phyloP scores from a whole-genome alignment of 2,888 invertebrate genomes.

The Nemurella pictetii region DNA sequence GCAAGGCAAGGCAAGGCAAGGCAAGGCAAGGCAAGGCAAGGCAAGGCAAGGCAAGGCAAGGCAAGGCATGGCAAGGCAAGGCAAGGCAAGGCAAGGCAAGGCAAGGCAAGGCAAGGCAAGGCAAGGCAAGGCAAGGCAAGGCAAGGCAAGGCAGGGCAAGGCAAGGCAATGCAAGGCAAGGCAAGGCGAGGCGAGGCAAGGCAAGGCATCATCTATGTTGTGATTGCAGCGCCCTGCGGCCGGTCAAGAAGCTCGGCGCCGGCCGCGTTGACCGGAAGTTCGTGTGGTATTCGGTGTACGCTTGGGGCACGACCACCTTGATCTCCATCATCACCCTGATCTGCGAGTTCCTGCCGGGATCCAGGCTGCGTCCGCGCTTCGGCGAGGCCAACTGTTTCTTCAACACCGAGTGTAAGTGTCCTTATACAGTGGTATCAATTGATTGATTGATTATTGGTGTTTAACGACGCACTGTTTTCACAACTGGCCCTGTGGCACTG shows the following conservation, averaged over 20 bases:
- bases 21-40: too few relatives aligned
- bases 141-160: too few relatives aligned
- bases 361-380: conserved; percentile 43
- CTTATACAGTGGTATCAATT: too few relatives aligned
- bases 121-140: too few relatives aligned
- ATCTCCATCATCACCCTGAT: conserved; percentile 42
- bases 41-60: not conserved
- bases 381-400: conserved; percentile 45
- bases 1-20: too few relatives aligned
- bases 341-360: conserved; percentile 39
- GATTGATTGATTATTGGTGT: too few relatives aligned
- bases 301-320: conserved; percentile 43
- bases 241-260: conserved; percentile 35
- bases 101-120: too few relatives aligned
- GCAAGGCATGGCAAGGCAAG: not conserved
- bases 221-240: conserved; percentile 40
- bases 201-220: not conserved
- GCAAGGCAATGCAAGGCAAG: too few relatives aligned
- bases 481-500: too few relatives aligned
- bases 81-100: too few relatives aligned
- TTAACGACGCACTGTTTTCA: too few relatives aligned
- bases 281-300: conserved; percentile 44
- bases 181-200: not conserved
- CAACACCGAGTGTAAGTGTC: conserved; percentile 43
- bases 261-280: conserved; percentile 42